phyloP scores from a whole-genome alignment of 2,888 invertebrate species.

The Dryococelus australis region DNA sequence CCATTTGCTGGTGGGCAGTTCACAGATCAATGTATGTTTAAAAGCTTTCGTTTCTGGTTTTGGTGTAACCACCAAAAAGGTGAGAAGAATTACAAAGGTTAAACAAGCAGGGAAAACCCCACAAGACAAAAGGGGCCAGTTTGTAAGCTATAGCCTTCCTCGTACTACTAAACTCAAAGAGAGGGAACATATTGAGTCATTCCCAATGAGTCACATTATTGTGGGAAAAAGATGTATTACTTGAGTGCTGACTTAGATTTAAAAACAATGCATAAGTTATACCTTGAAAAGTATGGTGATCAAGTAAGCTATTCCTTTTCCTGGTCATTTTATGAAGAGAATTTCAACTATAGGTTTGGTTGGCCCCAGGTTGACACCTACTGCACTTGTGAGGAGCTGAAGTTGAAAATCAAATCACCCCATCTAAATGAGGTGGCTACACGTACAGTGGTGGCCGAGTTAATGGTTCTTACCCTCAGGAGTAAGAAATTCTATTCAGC shows the following conservation, averaged over 20 bases:
- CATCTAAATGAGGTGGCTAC: constrained; percentile 40
- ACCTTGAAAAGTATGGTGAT: neutral
- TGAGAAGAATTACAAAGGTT: too few species aligned
- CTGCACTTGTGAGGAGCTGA: constrained; percentile 42
- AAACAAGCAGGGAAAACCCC: too few species aligned
- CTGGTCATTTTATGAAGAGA: constrained; percentile 4
- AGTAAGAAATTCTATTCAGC: constrained; percentile 34
- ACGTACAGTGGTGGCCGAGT: constrained; percentile 37
- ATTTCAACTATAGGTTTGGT: constrained; percentile 41
- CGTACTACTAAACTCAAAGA: too few species aligned
- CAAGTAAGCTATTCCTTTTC: neutral
- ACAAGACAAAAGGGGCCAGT: too few species aligned
- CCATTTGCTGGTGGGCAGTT: too few species aligned
- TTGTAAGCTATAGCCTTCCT: too few species aligned
- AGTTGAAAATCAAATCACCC: constrained; percentile 41
- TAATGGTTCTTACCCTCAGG: constrained; percentile 36
- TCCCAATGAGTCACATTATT: constrained; percentile 36
- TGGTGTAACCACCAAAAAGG: too few species aligned
- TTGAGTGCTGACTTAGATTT: neutral
- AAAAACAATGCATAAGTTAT: too few species aligned
- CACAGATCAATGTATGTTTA: too few species aligned
- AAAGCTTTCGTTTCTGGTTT: too few species aligned
- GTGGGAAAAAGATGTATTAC: constrained; percentile 30
- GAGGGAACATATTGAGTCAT: too few species aligned
- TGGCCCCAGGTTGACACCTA: constrained; percentile 37